phyloP scores from a whole-genome alignment of 2,797 vertebrate species.

The Dromococcyx pavoninus region DNA sequence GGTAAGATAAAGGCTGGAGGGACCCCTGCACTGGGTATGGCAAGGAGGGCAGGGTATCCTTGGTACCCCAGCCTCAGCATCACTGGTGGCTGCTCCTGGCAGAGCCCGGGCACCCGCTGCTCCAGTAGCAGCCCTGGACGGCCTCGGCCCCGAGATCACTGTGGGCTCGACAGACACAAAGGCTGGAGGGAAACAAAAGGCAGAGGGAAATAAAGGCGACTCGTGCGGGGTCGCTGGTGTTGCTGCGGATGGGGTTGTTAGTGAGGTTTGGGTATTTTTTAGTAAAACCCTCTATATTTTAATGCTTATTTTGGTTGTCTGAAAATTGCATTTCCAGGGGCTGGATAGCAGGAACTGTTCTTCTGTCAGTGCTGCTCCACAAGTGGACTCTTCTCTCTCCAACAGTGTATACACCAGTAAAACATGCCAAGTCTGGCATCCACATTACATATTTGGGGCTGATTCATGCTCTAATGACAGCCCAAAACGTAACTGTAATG shows the following conservation, averaged over 20 bases:
- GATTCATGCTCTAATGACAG: not conserved
- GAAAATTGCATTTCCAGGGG: fast-evolving
- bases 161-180: not conserved
- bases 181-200: constrained; percentile 32
- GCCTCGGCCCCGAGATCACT: not conserved
- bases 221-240: not conserved
- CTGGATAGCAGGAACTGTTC: fast-evolving
- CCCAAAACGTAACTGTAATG: fast-evolving
- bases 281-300: not conserved
- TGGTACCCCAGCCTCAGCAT: fast-evolving
- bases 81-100: not conserved
- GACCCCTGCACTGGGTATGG: fast-evolving
- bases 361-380: not conserved
- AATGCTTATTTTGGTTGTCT: not conserved
- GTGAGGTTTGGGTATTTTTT: not conserved
- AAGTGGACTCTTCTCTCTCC: not conserved
- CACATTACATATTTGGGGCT: not conserved
- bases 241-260: not conserved
- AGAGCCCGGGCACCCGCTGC: not conserved
- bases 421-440: not conserved
- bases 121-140: fast-evolving
- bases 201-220: not conserved
- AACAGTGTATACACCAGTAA: fast-evolving
- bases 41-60: not conserved
- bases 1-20: not conserved